These are phyloP conservation scores for Hemistola chrysoprasaria DNA, from an alignment of 2,888 invertebrate species.

Conservation along the genomic window DNA sequence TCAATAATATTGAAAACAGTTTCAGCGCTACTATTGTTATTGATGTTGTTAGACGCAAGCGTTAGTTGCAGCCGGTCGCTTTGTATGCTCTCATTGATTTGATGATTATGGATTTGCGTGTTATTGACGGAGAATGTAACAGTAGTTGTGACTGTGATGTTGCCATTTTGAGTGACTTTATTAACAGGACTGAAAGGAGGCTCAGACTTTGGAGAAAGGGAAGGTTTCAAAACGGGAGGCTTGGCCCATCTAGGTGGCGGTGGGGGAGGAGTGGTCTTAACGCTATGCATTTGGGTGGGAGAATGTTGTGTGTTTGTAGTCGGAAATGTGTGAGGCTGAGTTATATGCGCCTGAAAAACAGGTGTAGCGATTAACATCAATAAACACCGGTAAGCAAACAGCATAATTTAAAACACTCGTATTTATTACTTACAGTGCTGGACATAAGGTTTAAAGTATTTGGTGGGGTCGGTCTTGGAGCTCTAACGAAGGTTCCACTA, in stretches of 20 bases:
- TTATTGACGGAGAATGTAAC: conserved; percentile 90
- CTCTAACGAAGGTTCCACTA: conserved; percentile 76
- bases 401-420: background rate
- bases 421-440: conserved; percentile 71
- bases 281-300: conserved; percentile 57
- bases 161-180: conserved; percentile 82
- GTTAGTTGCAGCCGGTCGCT: conserved; percentile 77
- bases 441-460: conserved; percentile 90
- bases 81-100: conserved; percentile 74
- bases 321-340: conserved; percentile 77
- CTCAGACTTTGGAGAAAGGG: conserved; percentile 71
- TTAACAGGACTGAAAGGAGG: conserved; percentile 71
- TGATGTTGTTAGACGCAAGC: conserved; percentile 76
- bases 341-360: conserved; percentile 81
- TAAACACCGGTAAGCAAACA: too few relatives aligned
- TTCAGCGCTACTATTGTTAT: conserved; percentile 67
- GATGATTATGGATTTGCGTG: conserved; percentile 76
- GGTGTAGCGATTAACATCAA: conserved; percentile 58
- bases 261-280: conserved; percentile 87
- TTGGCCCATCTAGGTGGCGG: conserved; percentile 94
- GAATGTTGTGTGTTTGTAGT: conserved; percentile 65
- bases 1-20: conserved; percentile 62
- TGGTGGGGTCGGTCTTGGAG: conserved; percentile 90
- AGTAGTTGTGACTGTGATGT: conserved; percentile 93
- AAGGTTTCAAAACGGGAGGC: conserved; percentile 82